Evolutionary conservation across 2,888 invertebrate genomes (phyloP).

Genomic region (Cataglyphis albicans): DNA sequence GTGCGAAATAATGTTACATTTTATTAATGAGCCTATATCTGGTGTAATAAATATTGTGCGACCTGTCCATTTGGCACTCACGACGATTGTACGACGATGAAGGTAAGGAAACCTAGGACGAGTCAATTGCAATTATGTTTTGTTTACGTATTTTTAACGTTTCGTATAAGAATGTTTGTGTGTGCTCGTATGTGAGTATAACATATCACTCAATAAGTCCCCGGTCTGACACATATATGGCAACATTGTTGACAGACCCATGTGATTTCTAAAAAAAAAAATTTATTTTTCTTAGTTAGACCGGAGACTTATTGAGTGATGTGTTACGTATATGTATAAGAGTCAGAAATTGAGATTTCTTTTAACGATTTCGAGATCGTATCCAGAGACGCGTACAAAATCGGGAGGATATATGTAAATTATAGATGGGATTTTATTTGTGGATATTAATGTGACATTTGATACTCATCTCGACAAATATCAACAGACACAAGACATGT

Average conservation of each 20-base stretch:
- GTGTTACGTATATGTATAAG: neutral
- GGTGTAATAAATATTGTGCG: constrained; percentile 37
- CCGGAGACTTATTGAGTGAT: no score
- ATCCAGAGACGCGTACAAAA: constrained; percentile 20
- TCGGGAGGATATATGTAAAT: constrained; percentile 22
- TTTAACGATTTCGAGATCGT: constrained; percentile 9
- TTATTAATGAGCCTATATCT: constrained; percentile 30
- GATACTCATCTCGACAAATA: constrained; percentile 1
- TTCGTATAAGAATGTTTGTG: neutral
- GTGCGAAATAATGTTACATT: constrained; percentile 22
- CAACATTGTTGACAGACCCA: no score
- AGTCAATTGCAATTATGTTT: constrained; percentile 23
- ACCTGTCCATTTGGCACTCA: constrained; percentile 47
- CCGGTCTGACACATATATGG: no score
- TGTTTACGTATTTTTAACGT: constrained; percentile 32
- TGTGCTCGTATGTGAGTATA: neutral
- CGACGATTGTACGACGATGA: constrained; percentile 31
- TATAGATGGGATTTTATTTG: neutral
- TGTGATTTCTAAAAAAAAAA: no score
- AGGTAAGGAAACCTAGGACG: constrained; percentile 22
- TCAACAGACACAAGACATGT: constrained; percentile 5
- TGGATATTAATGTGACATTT: neutral
- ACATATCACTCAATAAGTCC: no score
- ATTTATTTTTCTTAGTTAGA: no score
- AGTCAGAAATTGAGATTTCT: constrained; percentile 13